Base-by-base conservation (phyloP, 1,140 invertebrate genomes). In the Goniozus legneri region DNA sequence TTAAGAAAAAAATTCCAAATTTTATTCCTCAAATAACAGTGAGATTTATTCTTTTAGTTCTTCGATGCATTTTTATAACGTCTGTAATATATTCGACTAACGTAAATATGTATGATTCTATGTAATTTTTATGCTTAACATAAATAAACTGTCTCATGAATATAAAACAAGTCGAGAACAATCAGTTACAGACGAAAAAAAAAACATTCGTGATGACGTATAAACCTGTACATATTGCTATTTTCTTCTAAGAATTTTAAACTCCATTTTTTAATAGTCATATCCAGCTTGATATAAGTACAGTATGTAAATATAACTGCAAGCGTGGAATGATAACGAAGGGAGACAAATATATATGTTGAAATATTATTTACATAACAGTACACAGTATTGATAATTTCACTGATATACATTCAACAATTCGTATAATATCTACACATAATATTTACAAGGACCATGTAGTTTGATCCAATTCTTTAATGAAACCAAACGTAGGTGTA, bases 61-160 rank as follows among this genome's bases (percentile, higher is more conserved):
- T 12, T 12, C 43, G 47, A 37, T 45, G 38, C 44, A 44, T 49
- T 35, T 58, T 41, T 31, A 30, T 54, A 48, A 52, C 55, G 60
- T 50, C 47, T 64, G 54, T 60, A 56, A 56, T 40, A 58, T 50
- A 53, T 47, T 48, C 50, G 57, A 49, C 54, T 66, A 66, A 64
- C 60, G 51, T 47, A 33, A 27, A 21, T 18, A 39, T 32, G n/a
- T 44, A 42, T 8, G 20, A 42, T n/a, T n/a, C n/a, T n/a, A n/a
- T n/a, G n/a, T 34, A 32, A 50, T 40, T 50, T 19, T 36, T 50
- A 46, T 22, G 8, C 30, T 47, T 51, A 47, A 35, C 40, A 51
- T n/a, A 40, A 41, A 47, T 51, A 41, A 51, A 47, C 40, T 18
- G 40, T 47, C 22, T 36, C n/a, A n/a, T n/a, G n/a, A n/a, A n/a